These are phyloP conservation scores for Cheilosia scutellata DNA, from an alignment of 2,888 invertebrate species.

Conservation along the genomic window DNA sequence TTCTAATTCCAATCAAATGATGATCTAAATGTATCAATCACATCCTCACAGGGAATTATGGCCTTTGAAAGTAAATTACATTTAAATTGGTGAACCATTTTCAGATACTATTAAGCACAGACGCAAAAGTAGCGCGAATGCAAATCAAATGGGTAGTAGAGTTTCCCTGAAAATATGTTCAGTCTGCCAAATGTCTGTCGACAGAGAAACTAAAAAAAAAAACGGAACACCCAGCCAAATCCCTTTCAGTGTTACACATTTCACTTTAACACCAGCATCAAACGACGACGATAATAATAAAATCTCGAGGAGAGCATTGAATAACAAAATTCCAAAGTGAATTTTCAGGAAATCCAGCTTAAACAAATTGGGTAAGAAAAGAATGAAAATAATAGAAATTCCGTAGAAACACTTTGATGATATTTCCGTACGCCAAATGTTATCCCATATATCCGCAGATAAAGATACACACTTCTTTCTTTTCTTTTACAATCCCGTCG, in stretches of 20 bases:
- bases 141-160: not conserved
- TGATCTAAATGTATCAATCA: conserved; percentile 5
- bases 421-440: conserved; percentile 24
- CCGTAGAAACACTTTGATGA: conserved; percentile 30
- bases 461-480: not conserved
- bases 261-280: not conserved
- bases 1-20: conserved; percentile 10
- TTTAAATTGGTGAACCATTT: no score
- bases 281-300: not conserved
- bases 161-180: not conserved
- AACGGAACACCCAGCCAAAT: not conserved
- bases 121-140: no score
- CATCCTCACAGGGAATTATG: not conserved
- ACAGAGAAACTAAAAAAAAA: not conserved
- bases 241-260: not conserved
- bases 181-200: conserved; percentile 10
- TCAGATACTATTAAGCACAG: no score
- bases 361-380: not conserved
- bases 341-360: conserved; percentile 5
- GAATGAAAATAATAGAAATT: conserved; percentile 13
- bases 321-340: conserved; percentile 14
- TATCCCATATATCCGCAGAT: not conserved
- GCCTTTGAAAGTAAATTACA: not conserved
- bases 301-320: conserved; percentile 1
- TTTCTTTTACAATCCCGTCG: not conserved